Base-by-base conservation (phyloP, 2,888 invertebrate species). In the Galeopsomyia nigrocyanea region DNA sequence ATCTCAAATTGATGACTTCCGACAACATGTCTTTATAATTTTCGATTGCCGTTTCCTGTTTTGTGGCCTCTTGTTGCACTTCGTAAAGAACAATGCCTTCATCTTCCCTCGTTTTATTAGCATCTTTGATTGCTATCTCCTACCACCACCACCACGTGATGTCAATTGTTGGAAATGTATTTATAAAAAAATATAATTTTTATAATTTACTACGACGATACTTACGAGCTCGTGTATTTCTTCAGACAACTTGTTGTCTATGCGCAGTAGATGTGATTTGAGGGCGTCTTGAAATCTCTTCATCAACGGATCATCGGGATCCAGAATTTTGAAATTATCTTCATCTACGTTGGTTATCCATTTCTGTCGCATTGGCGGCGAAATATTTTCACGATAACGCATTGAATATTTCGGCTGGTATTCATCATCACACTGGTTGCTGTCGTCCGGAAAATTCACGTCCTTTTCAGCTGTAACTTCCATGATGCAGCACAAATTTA, bases 241-340 rank as follows among this genome's bases (percentile, higher is more conserved):
- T 71, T 90, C 90, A 57, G 89, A 88, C 0, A 94, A 88, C 68
- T 90, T 88, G 21, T 89, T 87, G 79, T 92, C 91, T 75, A 93
- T 91, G 67, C 90, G 90, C 58, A 89, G 80, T 0, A 94, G 88
- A 83, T 93, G 93, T 51, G 89, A 87, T 78, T 89, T 90, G 2
- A 94, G 88, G 0, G 92, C 90, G 75, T 89, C 87, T 87, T 94
- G 94, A 86, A 94, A 94, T 78, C 89, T 90, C 78, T 89, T 88
- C 90, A 94, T 90, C 61, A 94, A 88, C 0, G 92, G 93, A 84
- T 94, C 94, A 67, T 92, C 89, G 0, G 94, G 90, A 73, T 93
- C 90, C 75, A 94, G 86, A 47, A 92, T 89, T 3, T 89, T 88
- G 21, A 77, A 78, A 39, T 75, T 26, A 55, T 71, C 68, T 47